Percentiles rank a stretch among this genome's conserved stretches.
phyloP scores from a whole-genome alignment of 2,113 vertebrate species.

The Hippocampus comes region DNA sequence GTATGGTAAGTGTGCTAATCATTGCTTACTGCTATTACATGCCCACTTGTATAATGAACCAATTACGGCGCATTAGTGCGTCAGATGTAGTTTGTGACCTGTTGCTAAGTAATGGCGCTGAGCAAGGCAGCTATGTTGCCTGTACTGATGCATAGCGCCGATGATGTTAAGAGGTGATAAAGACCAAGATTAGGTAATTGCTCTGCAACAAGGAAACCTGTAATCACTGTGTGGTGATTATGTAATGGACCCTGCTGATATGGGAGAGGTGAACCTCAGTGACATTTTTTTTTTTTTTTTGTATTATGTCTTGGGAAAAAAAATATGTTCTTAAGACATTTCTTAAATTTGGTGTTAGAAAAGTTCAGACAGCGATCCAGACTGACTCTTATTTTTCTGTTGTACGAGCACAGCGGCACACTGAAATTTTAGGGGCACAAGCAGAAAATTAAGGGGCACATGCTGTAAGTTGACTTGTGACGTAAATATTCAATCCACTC shows the following conservation, averaged over 20 bases:
- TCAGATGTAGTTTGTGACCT: slow-evolving; percentile 34
- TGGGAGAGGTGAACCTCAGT: slow-evolving; percentile 49
- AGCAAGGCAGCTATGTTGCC: slow-evolving; percentile 44
- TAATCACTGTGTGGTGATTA: slow-evolving; percentile 52
- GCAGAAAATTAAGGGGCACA: too few species aligned
- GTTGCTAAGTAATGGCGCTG: slow-evolving; percentile 25
- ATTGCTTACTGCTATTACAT: slow-evolving; percentile 40
- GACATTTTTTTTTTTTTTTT: slow-evolving; percentile 15
- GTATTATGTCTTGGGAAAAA: neutral
- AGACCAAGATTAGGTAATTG: slow-evolving; percentile 58
- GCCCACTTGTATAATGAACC: slow-evolving; percentile 55
- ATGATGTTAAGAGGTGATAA: slow-evolving; percentile 65
- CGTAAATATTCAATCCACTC: too few species aligned
- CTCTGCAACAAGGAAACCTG: slow-evolving; percentile 51
- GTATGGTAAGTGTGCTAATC: slow-evolving; percentile 37
- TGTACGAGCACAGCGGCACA: too few species aligned
- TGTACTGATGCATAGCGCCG: slow-evolving; percentile 42
- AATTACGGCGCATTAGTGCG: slow-evolving; percentile 38
- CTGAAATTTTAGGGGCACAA: too few species aligned
- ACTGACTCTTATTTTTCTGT: too few species aligned
- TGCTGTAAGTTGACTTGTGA: too few species aligned
- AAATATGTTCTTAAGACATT: too few species aligned
- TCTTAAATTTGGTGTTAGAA: too few species aligned
- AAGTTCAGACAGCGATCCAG: too few species aligned
- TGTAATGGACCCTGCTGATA: slow-evolving; percentile 53